A percentile compares a stretch with the other conserved stretches of the same genome.
phyloP scores from a whole-genome alignment of 2,888 invertebrate species.

The Amphiduros pacificus region DNA sequence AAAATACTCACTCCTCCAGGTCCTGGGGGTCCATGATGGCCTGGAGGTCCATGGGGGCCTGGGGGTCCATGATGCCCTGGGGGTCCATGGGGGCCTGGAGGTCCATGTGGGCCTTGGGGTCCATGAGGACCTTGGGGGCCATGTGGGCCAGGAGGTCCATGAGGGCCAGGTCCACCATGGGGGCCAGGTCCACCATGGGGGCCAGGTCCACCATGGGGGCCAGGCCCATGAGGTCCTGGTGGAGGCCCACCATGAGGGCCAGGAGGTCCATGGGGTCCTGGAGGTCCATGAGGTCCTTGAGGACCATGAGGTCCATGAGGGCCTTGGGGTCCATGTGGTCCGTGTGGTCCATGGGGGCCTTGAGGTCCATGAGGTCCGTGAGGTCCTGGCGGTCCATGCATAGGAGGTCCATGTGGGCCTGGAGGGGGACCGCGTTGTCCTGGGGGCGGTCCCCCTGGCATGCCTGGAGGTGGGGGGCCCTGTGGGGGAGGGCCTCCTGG shows the following conservation, averaged over 20 bases:
- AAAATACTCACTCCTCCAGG: not conserved
- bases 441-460: constrained; percentile 61
- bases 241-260: constrained; percentile 3
- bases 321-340: no score
- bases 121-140: constrained; percentile 25
- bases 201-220: constrained; percentile 55
- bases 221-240: not conserved
- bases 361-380: no score
- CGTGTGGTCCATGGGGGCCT: no score
- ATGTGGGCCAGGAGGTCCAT: constrained; percentile 8
- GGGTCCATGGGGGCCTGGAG: not conserved
- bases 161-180: not conserved
- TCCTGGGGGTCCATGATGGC: not conserved
- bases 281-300: constrained; percentile 56
- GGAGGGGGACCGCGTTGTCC: no score
- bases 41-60: no score
- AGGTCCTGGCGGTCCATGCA: no score
- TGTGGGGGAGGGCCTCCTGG: not conserved
- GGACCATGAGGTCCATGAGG: no score
- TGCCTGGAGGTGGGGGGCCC: constrained; percentile 34
- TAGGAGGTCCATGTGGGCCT: no score
- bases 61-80: constrained; percentile 16
- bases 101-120: constrained; percentile 60
- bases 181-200: constrained; percentile 56
- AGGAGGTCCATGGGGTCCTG: constrained; percentile 32